Evolutionary conservation across 1,140 invertebrate genomes (phyloP), one percentile per base, ranked within the genome.

Genomic region (Halesus radiatus): DNA sequence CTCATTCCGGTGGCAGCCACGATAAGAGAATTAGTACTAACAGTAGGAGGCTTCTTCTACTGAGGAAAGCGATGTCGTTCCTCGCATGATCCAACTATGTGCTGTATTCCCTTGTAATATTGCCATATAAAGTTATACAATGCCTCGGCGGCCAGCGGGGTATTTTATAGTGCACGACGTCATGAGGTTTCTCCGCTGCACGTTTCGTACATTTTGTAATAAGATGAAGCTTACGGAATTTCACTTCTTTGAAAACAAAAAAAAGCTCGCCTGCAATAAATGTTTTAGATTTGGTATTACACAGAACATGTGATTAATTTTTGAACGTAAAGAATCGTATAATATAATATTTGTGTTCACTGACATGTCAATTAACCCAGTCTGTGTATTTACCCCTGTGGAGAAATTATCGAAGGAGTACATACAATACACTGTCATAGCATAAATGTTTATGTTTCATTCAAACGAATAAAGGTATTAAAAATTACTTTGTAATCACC

Each of bases 61-160:
- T 32, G 29, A 10, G 37, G 26, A 26, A 32, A 45, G 26, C 16
- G 3, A 18, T n/a, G 16, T 16, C 64, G 16, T 50, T 32, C 32
- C 20, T 70, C 37, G 20, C 45, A 70, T 50, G 66, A 70, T 45
- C 66, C 66, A 20, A 70, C 66, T 70, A 70, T 50, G 37, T 37
- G 37, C 52, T 70, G 13, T 70, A 52, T 70, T 70, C 29, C 20
- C 66, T 15, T 20, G 8, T 70, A 50, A 8, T 68, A 68, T 45
- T 68, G 64, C 32, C 64, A 37, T 68, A 68, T 68, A 70, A 70
- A 70, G 66, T 70, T 70, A 70, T 50, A 52, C 15, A 45, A 50
- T 68, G 64, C 32, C 22, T 50, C 45, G 29, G 22, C 20, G 37
- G 37, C 66, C 66, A 18, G 32, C 66, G 66, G 66, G 62, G 37